phyloP scores from a whole-genome alignment of 2,888 invertebrate species.

The Catocala nupta region DNA sequence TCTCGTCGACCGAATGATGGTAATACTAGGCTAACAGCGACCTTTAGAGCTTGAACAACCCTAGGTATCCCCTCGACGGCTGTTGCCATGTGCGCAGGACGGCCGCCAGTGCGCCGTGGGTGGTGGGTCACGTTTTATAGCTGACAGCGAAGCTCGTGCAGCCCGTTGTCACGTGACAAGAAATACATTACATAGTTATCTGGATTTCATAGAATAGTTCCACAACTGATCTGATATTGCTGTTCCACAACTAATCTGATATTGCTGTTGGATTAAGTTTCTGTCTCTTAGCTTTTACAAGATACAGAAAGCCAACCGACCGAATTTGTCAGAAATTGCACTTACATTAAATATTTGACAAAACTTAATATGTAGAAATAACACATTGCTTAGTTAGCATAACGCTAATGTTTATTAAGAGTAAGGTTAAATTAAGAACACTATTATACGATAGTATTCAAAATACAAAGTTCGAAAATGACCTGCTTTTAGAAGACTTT shows the following conservation, averaged over 20 bases:
- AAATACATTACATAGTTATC: constrained; percentile 14
- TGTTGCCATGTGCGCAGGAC: constrained; percentile 10
- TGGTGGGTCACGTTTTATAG: constrained; percentile 22
- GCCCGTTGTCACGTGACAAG: constrained; percentile 17
- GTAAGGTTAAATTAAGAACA: too few species aligned
- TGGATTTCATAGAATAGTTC: constrained; percentile 6
- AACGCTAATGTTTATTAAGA: too few species aligned
- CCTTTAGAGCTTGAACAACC: background rate
- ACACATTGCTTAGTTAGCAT: too few species aligned
- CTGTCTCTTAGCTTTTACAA: too few species aligned
- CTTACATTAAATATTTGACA: too few species aligned
- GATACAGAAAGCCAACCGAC: too few species aligned
- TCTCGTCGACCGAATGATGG: background rate
- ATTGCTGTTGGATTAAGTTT: too few species aligned
- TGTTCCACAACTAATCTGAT: background rate
- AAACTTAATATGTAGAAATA: too few species aligned
- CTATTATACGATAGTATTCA: too few species aligned
- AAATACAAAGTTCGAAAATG: too few species aligned
- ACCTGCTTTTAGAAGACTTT: too few species aligned
- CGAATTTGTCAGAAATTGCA: too few species aligned
- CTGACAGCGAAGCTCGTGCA: constrained; percentile 13
- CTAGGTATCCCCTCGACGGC: background rate
- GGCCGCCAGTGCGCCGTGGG: constrained; percentile 7
- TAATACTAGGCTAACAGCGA: background rate
- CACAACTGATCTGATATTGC: background rate